Evolutionary conservation across 1,140 invertebrate genomes (phyloP).

Genomic region (Cecropterus lyciades): DNA sequence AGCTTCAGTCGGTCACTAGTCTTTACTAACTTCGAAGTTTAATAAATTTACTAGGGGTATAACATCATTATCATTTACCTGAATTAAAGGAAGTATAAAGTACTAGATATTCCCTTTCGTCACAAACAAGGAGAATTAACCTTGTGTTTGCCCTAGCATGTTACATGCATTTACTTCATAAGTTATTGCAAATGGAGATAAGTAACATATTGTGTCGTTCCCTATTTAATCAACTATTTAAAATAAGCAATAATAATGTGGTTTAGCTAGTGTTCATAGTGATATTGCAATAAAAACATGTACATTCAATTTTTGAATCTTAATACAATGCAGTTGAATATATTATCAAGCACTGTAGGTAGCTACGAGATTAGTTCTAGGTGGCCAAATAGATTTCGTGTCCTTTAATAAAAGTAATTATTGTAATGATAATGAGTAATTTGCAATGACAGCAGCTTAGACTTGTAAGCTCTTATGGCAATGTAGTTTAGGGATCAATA

Average conservation of each 20-base stretch:
- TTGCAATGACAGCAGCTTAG: slow-evolving; percentile 13
- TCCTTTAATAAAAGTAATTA: slow-evolving; percentile 10
- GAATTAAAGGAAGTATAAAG: too few relatives aligned
- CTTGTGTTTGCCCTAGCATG: too few relatives aligned
- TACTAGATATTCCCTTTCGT: too few relatives aligned
- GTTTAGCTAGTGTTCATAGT: slow-evolving; percentile 2
- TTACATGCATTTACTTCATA: too few relatives aligned
- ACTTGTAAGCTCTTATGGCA: slow-evolving; percentile 23
- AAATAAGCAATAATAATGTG: slow-evolving; percentile 2
- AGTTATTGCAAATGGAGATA: too few relatives aligned
- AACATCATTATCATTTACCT: too few relatives aligned
- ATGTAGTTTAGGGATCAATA: slow-evolving; percentile 29
- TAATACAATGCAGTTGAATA: slow-evolving; percentile 1
- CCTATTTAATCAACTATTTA: background rate
- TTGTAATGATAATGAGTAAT: slow-evolving; percentile 8
- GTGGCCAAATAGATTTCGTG: slow-evolving; percentile 11
- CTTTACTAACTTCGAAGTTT: too few relatives aligned
- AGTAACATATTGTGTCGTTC: background rate
- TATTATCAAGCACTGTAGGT: slow-evolving; percentile 12
- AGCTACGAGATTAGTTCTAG: slow-evolving; percentile 18
- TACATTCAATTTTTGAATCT: slow-evolving; percentile 4
- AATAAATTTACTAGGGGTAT: too few relatives aligned
- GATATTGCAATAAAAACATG: slow-evolving; percentile 4
- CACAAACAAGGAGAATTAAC: too few relatives aligned
- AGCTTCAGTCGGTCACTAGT: too few relatives aligned